Base-by-base conservation (phyloP, 1,140 invertebrate genomes). In the Brachionus rubens region DNA sequence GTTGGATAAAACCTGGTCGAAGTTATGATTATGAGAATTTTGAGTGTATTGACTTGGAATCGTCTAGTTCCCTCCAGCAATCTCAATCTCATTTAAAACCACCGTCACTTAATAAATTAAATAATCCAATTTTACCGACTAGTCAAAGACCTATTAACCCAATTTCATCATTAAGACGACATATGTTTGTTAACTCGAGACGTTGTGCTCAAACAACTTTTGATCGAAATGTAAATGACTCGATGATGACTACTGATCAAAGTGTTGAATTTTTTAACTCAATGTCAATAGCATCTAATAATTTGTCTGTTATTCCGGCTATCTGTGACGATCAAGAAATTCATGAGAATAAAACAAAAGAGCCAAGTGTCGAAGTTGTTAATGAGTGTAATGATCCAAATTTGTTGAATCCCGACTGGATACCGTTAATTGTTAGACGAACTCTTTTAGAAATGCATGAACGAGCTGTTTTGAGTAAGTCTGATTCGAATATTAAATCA, bases 121-220 rank as follows among this genome's bases (percentile, higher is more conserved):
- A 46, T 10, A 56, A 5, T 56, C 16, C 28, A 12, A 36, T 72
- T 30, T 33, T 72, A 28, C 68, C 68, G 3, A 48, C 46, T 33
- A 48, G 46, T 24, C 68, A 72, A 41, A 48, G 46, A 40, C 68
- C 68, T 12, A 72, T 72, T 16, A 72, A 72, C 30, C 68, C 68
- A 9, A 54, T 72, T 33, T 72, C 68, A 14, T 72, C 68, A 2
- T 24, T 72, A 12, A 48, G 68, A 24, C 68, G 68, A 1, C 68
- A 72, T 33, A 72, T 72, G 68, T 72, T 72, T 72, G 68, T 48
- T 36, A 72, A 72, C 50, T 72, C 68, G 19, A 21, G 47, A 19
- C 46, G 68, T 7, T 40, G 36, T 33, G 68, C 68, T 0, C 46
- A 72, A 9, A 72, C 68, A 26, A 72, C 68, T 33, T 48, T 72